These are phyloP conservation scores for Emmelina monodactyla DNA, from an alignment of 2,888 invertebrate species.

Conservation along the genomic window DNA sequence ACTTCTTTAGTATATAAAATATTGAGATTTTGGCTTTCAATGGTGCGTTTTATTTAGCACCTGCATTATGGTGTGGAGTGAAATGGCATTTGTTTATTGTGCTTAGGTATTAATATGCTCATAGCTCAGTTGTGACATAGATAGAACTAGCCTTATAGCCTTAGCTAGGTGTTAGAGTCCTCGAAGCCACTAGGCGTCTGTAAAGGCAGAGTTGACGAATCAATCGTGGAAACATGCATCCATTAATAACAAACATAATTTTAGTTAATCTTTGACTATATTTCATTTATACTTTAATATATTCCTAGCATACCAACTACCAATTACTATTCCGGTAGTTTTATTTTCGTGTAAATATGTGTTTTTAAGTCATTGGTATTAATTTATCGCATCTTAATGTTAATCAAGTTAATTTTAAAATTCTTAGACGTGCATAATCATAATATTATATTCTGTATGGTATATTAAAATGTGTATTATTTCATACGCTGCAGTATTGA, in stretches of 20 bases:
- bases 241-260: conserved; percentile 25
- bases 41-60: conserved; percentile 24
- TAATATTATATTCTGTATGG: conserved; percentile 8
- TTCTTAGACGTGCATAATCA: conserved; percentile 40
- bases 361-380: not conserved
- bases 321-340: no score
- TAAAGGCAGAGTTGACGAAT: conserved; percentile 22
- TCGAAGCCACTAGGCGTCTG: conserved; percentile 23
- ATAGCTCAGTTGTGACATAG: conserved; percentile 61
- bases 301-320: no score
- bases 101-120: conserved; percentile 62
- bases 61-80: conserved; percentile 21
- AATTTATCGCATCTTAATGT: not conserved
- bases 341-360: not conserved
- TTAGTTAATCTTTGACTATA: not conserved
- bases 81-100: conserved; percentile 36
- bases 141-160: conserved; percentile 32
- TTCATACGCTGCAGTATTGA: conserved; percentile 59
- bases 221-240: conserved; percentile 18
- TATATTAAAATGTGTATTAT: conserved; percentile 36
- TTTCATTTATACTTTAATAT: no score
- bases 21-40: conserved; percentile 35
- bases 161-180: conserved; percentile 52
- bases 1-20: conserved; percentile 28
- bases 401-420: not conserved